A percentile compares a stretch with the other conserved stretches of the same genome.
These are phyloP conservation scores for Cyprinella venusta DNA, from an alignment of 2,797 vertebrate genomes.

Conservation along the genomic window DNA sequence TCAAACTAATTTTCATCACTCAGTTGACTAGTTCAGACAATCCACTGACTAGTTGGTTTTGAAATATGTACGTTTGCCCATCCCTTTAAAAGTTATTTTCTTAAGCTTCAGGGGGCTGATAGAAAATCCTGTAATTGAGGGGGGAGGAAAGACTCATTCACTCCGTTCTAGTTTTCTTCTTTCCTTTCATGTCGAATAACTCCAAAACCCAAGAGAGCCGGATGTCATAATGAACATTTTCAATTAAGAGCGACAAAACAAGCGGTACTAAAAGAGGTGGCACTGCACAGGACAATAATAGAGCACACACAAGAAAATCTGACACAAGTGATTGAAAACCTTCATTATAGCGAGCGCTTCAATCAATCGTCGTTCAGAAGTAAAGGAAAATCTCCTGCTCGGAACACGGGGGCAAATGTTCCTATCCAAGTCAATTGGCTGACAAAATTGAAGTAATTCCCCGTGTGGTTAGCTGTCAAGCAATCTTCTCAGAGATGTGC, in stretches of 20 bases:
- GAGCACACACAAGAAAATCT: constrained; percentile 42
- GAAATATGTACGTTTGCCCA: constrained; percentile 5
- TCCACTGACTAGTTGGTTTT: not conserved
- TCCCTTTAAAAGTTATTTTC: constrained; percentile 10
- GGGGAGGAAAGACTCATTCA: constrained; percentile 36
- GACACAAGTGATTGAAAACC: constrained; percentile 56
- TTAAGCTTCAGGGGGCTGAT: not conserved
- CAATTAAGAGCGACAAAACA: constrained; percentile 59
- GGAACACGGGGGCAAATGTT: constrained; percentile 26
- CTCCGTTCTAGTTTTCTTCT: constrained; percentile 35
- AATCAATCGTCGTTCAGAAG: constrained; percentile 56
- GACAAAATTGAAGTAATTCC: constrained; percentile 63
- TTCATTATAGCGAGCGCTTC: constrained; percentile 47
- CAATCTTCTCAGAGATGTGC: constrained; percentile 51
- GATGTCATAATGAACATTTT: constrained; percentile 62
- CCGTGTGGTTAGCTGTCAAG: constrained; percentile 59
- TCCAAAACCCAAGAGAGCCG: constrained; percentile 45
- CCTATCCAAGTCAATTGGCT: constrained; percentile 53
- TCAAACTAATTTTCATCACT: not conserved
- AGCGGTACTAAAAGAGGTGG: constrained; percentile 38
- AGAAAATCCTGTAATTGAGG: constrained; percentile 38
- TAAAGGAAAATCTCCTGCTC: constrained; percentile 48
- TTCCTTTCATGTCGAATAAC: constrained; percentile 53
- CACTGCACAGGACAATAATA: constrained; percentile 54
- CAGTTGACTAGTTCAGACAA: constrained; percentile 7